Percentiles rank a stretch among this genome's conserved stretches.
Conservation (phyloP, 2,888 invertebrate species). For the Dascillus cervinus region DNA sequence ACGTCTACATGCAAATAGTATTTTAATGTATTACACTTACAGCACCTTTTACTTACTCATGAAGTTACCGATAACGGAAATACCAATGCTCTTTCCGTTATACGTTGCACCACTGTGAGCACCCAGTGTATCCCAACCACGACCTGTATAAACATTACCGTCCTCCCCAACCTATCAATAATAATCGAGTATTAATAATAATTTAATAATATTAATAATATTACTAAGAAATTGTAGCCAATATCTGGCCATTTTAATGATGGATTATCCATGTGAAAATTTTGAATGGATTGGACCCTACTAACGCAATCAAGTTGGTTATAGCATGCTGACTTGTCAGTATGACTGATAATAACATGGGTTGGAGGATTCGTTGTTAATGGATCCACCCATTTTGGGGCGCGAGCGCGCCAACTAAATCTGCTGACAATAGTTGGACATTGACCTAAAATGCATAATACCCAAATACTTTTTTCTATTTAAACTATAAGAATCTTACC, state of each 20-base stretch:
- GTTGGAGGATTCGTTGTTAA: constrained; percentile 34
- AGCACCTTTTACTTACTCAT: constrained; percentile 28
- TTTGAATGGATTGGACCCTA: constrained; percentile 38
- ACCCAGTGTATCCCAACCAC: constrained; percentile 52
- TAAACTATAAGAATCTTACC: too few species aligned
- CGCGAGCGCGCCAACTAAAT: constrained; percentile 39
- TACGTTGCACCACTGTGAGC: constrained; percentile 52
- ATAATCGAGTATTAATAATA: neutral
- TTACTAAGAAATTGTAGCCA: constrained; percentile 39
- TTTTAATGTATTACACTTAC: neutral
- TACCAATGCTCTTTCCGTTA: constrained; percentile 50
- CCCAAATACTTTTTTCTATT: too few species aligned
- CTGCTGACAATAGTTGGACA: constrained; percentile 35
- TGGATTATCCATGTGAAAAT: constrained; percentile 30
- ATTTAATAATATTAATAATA: constrained; percentile 7
- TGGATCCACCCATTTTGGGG: constrained; percentile 14
- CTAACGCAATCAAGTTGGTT: constrained; percentile 34
- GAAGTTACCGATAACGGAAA: constrained; percentile 50
- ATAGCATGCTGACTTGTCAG: constrained; percentile 34
- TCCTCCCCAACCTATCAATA: constrained; percentile 48
- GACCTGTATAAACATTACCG: constrained; percentile 54
- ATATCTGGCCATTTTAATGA: constrained; percentile 37
- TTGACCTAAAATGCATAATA: neutral
- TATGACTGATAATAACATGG: constrained; percentile 42
- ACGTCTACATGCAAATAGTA: constrained; percentile 29